Evolutionary conservation across 2,797 vertebrate genomes (phyloP), one percentile per base, ranked within the genome.

Genomic region (Galago senegalensis): DNA sequence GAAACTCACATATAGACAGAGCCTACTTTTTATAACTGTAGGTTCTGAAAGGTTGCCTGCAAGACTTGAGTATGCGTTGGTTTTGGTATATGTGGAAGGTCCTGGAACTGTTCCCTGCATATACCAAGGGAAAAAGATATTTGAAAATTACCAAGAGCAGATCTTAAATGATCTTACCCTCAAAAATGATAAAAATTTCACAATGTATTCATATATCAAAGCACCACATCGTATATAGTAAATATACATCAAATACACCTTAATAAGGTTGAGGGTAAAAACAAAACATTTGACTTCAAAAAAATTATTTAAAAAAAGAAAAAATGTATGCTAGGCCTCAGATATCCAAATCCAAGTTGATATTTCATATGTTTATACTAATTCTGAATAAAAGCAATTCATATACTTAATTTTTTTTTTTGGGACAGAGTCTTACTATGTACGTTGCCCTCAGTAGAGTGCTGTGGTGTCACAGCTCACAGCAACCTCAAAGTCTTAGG

Each of bases 341-440:
- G 69, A 6, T 86, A 83, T 61, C 18, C 25, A 72, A 73, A 67
- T 81, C 49, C 49, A 16, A 53, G 16, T 53, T 76, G 20, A 63
- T 65, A 73, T 79, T 91, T 85, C 21, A 58, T 23, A 83, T 91
- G 83, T 69, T 92, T 93, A 49, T 34, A 85, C 8, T 53, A 86
- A 91, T 79, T 85, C 53, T 80, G 73, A 93, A 85, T 58, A 75
- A 90, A 70, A 79, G 23, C 14, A 93, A 70, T 31, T 56, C 27
- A 91, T 40, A n/a, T 29, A 63, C 56, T 63, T 46, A 53, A 12
- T 49, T 49, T 49, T 53, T 16, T 49, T 53, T 53, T 53, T 53
- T 53, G 14, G 17, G 49, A 53, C 49, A 53, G 49, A 14, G 49
- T 17, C 14, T 53, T 14, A 53, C 4, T 16, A 16, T 4, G 14